phyloP scores from a whole-genome alignment of 2,888 invertebrate species.

The Eugnorisma glareosa region DNA sequence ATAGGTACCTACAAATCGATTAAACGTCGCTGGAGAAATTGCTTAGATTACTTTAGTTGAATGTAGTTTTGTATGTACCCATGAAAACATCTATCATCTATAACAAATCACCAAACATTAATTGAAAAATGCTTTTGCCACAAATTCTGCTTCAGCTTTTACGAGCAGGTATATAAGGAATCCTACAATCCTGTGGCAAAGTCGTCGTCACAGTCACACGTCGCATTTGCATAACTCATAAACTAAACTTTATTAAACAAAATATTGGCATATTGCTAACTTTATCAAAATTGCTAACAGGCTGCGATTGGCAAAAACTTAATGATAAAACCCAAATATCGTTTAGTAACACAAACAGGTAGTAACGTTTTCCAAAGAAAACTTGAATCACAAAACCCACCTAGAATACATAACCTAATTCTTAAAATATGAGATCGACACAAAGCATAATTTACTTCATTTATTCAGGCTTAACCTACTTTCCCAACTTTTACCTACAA shows the following conservation, averaged over 20 bases:
- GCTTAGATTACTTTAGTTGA: not conserved
- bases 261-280: not conserved
- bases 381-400: not conserved
- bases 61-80: not conserved
- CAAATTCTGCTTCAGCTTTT: not conserved
- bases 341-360: not conserved
- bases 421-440: slow-evolving; percentile 2
- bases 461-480: slow-evolving; percentile 18
- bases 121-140: not conserved
- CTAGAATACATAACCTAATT: not conserved
- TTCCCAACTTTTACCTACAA: slow-evolving; percentile 28
- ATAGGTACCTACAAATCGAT: not conserved
- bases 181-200: not conserved
- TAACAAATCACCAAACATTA: not conserved
- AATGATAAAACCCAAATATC: not conserved
- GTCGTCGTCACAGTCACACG: not conserved
- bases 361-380: not conserved
- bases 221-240: not conserved
- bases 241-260: not conserved
- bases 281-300: no score
- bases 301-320: no score
- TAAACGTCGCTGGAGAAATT: not conserved
- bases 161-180: not conserved
- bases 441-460: slow-evolving; percentile 8
- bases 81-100: not conserved